Evolutionary conservation across 2,888 invertebrate genomes (phyloP).

Genomic region (Lithodes maja): DNA sequence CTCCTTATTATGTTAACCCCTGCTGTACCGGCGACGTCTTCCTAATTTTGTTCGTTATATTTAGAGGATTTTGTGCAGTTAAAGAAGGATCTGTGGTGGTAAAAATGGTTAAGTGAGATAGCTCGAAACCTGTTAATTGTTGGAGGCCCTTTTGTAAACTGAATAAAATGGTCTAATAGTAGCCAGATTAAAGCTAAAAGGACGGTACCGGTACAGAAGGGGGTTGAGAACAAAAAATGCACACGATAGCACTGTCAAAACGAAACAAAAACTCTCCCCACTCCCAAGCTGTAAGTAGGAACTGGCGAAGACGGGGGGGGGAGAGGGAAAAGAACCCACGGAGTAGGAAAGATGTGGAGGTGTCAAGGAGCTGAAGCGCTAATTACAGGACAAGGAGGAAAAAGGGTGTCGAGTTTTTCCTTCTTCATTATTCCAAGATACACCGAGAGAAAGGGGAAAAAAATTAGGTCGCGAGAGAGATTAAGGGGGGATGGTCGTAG

Average conservation of each 20-base stretch:
- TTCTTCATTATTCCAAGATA: neutral
- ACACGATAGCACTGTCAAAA: neutral
- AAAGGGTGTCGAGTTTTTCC: neutral
- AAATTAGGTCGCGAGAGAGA: too few species aligned
- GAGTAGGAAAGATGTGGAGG: conserved; percentile 23
- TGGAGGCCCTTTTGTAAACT: too few species aligned
- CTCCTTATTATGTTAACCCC: too few species aligned
- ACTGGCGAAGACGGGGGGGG: neutral
- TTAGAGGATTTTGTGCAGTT: too few species aligned
- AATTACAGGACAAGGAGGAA: conserved; percentile 28
- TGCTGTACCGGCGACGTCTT: too few species aligned
- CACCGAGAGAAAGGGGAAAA: conserved; percentile 14
- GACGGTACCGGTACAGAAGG: neutral
- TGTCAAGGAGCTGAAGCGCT: conserved; percentile 23
- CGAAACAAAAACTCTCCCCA: too few species aligned
- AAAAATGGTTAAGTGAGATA: too few species aligned
- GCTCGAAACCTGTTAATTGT: too few species aligned
- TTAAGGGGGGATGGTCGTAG: too few species aligned
- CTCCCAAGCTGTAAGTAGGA: neutral
- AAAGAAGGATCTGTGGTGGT: too few species aligned
- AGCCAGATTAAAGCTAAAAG: neutral
- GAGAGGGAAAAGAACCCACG: conserved; percentile 4
- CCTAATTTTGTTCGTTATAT: too few species aligned
- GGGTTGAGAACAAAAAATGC: conserved; percentile 10
- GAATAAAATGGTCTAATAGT: neutral